These are phyloP conservation scores for Lutraria lutraria DNA, from an alignment of 2,888 invertebrate genomes.

Conservation along the genomic window DNA sequence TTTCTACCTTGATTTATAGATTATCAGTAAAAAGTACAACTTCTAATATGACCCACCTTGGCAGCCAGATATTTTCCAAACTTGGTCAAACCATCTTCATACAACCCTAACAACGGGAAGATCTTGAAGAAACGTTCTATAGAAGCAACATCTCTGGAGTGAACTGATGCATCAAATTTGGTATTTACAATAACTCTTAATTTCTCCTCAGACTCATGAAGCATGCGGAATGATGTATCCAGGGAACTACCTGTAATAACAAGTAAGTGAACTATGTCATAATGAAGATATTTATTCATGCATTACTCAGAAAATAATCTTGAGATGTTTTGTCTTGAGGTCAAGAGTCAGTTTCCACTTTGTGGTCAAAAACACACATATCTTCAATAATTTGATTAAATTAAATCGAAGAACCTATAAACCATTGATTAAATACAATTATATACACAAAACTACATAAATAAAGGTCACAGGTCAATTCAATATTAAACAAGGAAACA, in stretches of 20 bases:
- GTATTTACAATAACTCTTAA: slow-evolving; percentile 91
- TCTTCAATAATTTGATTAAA: no score
- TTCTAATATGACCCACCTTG: slow-evolving; percentile 88
- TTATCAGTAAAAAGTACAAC: no score
- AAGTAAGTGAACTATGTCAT: not conserved
- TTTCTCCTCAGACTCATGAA: slow-evolving; percentile 93
- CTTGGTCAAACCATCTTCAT: slow-evolving; percentile 95
- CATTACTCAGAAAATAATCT: not conserved
- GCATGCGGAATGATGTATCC: slow-evolving; percentile 90
- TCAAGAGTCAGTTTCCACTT: no score
- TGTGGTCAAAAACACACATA: no score
- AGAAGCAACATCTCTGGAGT: slow-evolving; percentile 94
- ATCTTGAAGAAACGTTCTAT: slow-evolving; percentile 98
- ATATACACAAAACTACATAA: no score
- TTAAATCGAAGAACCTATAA: no score
- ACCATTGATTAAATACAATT: no score
- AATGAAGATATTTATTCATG: not conserved
- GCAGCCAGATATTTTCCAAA: slow-evolving; percentile 95
- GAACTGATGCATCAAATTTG: slow-evolving; percentile 95
- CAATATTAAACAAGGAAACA: no score
- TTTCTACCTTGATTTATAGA: no score
- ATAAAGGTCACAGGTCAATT: no score
- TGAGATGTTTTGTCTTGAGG: no score
- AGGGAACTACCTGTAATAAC: slow-evolving; percentile 89
- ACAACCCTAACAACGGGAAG: slow-evolving; percentile 97